Conservation (phyloP, 64 coral and sea anemone genomes). For the Stichodactyla helianthus region DNA sequence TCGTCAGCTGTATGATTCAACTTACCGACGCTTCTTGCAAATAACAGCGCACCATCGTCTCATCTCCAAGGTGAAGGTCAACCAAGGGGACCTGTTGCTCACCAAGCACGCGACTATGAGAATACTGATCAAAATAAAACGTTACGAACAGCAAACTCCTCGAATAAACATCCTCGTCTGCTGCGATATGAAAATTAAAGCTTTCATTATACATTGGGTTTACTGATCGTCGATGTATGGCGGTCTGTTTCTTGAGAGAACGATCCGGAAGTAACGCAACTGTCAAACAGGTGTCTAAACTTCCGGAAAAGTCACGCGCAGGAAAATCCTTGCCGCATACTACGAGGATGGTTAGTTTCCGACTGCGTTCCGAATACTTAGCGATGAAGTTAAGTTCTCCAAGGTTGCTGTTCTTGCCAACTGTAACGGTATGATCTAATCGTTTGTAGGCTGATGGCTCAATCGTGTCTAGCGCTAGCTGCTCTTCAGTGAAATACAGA, state of each 20-base stretch:
- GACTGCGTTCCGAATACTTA: slow-evolving; percentile 58
- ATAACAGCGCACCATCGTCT: slow-evolving; percentile 64
- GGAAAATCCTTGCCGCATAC: slow-evolving; percentile 74
- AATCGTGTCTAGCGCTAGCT: slow-evolving; percentile 29
- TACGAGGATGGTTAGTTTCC: slow-evolving; percentile 57
- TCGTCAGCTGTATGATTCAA: background rate
- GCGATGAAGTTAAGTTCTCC: slow-evolving; percentile 64
- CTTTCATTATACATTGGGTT: slow-evolving; percentile 81
- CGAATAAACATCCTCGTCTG: slow-evolving; percentile 64
- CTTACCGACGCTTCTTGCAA: slow-evolving; percentile 53
- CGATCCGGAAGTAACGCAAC: slow-evolving; percentile 78
- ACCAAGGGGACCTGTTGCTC: slow-evolving; percentile 73
- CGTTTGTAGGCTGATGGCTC: slow-evolving; percentile 58
- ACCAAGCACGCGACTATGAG: slow-evolving; percentile 75
- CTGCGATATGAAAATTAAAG: slow-evolving; percentile 72
- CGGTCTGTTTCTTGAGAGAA: slow-evolving; percentile 64
- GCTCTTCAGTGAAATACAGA: slow-evolving; percentile 61
- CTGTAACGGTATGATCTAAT: slow-evolving; percentile 27
- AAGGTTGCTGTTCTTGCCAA: slow-evolving; percentile 51
- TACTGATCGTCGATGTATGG: slow-evolving; percentile 69
- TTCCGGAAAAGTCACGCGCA: slow-evolving; percentile 76
- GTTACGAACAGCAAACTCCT: slow-evolving; percentile 53
- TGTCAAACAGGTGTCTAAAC: slow-evolving; percentile 82
- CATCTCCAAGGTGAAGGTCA: slow-evolving; percentile 64
- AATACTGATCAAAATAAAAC: slow-evolving; percentile 75